Conservation (phyloP, 2,113 vertebrate genomes). For the Malaclemys terrapin region DNA sequence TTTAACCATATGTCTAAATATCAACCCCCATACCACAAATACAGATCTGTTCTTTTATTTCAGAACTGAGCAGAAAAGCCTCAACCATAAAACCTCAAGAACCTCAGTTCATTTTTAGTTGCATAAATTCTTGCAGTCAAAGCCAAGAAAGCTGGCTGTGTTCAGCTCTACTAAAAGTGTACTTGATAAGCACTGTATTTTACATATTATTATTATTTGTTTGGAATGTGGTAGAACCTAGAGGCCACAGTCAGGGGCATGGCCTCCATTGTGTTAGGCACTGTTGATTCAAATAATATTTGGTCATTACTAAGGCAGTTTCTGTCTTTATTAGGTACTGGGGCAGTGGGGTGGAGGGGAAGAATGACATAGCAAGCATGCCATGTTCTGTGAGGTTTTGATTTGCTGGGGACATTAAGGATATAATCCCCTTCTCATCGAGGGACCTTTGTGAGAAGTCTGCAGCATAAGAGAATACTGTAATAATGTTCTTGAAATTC, state of each 20-base stretch:
- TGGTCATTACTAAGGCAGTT: constrained; percentile 16
- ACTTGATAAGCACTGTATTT: not conserved
- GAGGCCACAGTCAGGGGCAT: not conserved
- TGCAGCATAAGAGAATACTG: not conserved
- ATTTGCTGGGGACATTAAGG: not conserved
- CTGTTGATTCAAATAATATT: not conserved
- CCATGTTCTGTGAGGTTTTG: not conserved
- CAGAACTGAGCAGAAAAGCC: not conserved
- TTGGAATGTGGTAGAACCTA: not conserved
- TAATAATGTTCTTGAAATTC: constrained; percentile 1
- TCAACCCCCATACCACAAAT: constrained; percentile 3
- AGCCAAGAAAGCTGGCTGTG: not conserved
- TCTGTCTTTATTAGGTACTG: not conserved
- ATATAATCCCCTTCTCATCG: not conserved
- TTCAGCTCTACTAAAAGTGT: not conserved
- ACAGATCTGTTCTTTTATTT: constrained; percentile 33
- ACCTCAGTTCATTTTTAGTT: not conserved
- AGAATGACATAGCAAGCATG: not conserved
- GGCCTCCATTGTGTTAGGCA: not conserved
- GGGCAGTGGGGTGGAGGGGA: not conserved
- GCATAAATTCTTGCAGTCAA: not conserved
- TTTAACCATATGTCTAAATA: constrained; percentile 28
- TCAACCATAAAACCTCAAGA: constrained; percentile 43
- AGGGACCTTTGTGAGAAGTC: not conserved
- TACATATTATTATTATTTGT: not conserved